Conservation (phyloP, 35 echinoderm and acorn worm species). For the Ophioderma brevispina region DNA sequence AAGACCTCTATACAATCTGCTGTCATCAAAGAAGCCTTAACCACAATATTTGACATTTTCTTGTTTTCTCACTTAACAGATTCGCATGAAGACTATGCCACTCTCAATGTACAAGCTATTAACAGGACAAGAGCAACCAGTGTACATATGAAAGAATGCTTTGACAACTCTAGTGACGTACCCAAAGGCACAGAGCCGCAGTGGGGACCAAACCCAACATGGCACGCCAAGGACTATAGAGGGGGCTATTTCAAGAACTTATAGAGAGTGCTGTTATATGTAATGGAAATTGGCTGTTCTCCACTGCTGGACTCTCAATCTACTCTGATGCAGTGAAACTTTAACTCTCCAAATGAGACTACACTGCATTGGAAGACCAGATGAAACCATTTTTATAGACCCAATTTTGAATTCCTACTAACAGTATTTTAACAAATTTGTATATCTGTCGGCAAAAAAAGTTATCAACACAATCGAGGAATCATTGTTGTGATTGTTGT, state of each 20-base stretch:
- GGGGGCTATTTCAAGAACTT: not conserved
- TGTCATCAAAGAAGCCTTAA: too few species aligned
- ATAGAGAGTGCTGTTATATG: not conserved
- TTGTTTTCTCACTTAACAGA: too few species aligned
- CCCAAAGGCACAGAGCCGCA: not conserved
- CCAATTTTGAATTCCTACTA: conserved; percentile 7
- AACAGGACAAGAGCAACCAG: conserved; percentile 96
- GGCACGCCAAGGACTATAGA: not conserved
- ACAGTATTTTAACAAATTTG: conserved; percentile 5
- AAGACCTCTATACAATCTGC: too few species aligned
- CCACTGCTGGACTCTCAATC: not conserved
- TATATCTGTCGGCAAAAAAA: not conserved
- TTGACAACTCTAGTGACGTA: not conserved
- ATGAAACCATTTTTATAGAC: not conserved
- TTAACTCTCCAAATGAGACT: not conserved
- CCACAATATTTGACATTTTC: too few species aligned
- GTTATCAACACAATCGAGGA: too few species aligned
- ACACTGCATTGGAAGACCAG: not conserved
- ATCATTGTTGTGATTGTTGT: too few species aligned
- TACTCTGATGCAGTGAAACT: not conserved
- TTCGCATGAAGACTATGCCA: conserved; percentile 99
- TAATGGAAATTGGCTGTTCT: not conserved
- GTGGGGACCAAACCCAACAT: not conserved
- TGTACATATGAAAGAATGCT: conserved; percentile 85
- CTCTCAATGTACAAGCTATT: conserved; percentile 98